Percentiles rank a stretch among this genome's conserved stretches.
phyloP scores from a whole-genome alignment of 2,113 vertebrate species.

The Fregetta grallaria region DNA sequence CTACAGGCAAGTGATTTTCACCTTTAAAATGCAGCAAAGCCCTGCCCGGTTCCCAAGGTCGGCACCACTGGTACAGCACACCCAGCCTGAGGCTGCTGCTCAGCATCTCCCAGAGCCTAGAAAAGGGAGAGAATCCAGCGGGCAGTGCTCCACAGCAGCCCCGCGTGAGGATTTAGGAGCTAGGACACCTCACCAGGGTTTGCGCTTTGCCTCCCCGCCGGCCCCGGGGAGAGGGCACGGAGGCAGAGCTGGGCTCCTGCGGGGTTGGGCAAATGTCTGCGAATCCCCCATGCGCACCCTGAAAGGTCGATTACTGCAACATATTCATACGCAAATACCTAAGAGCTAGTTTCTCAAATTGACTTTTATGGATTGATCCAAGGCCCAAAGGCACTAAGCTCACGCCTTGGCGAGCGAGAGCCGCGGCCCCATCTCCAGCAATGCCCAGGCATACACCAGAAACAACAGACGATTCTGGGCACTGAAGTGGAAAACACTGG shows the following conservation, averaged over 20 bases:
- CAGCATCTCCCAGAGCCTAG: not conserved
- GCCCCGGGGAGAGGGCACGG: not conserved
- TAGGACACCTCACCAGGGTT: not conserved
- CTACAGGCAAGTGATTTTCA: not conserved
- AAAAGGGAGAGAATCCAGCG: not conserved
- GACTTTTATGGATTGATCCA: not conserved
- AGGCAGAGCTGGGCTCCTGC: not conserved
- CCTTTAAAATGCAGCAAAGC: not conserved
- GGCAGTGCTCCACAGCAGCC: not conserved
- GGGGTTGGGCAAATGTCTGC: not conserved
- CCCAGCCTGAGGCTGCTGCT: not conserved
- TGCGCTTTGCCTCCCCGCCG: not conserved
- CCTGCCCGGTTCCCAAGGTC: not conserved
- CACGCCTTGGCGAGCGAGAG: not conserved
- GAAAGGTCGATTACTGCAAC: not conserved
- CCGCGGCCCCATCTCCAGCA: not conserved
- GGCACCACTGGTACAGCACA: not conserved
- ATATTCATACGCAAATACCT: not conserved
- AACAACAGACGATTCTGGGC: not conserved
- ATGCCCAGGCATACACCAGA: accelerated
- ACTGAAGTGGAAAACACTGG: not conserved
- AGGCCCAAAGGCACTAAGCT: not conserved
- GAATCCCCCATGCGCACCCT: not conserved
- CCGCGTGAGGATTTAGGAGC: not conserved
- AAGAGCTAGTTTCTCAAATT: not conserved